Conservation (phyloP, 1,140 invertebrate species). For the Dinoponera quadriceps region DNA sequence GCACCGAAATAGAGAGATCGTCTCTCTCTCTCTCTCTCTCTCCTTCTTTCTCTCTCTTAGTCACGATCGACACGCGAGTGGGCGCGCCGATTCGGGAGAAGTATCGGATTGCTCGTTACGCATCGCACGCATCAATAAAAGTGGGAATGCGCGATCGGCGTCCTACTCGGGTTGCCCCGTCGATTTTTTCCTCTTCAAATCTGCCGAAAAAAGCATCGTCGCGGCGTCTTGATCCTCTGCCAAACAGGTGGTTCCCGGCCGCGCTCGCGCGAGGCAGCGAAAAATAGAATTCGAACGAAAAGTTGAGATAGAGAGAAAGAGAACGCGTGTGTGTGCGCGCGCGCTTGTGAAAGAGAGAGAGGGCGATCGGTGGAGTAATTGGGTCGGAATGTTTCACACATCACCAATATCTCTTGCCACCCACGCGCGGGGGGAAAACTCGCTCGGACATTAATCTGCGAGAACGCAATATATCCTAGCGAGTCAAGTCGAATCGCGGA, state of each 20-base stretch:
- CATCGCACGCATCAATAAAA: constrained; percentile 31
- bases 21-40: background rate
- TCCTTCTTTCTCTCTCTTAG: too few relatives aligned
- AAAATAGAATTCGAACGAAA: constrained; percentile 76
- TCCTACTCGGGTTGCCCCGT: background rate
- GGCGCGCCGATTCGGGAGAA: constrained; percentile 2
- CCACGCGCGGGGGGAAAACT: constrained; percentile 66
- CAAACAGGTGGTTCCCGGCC: constrained; percentile 83
- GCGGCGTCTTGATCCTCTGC: constrained; percentile 77
- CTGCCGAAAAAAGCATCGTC: constrained; percentile 35
- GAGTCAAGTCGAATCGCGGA: background rate
- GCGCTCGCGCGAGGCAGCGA: constrained; percentile 60
- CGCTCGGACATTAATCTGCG: constrained; percentile 53
- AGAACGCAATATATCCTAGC: background rate
- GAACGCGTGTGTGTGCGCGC: constrained; percentile 23
- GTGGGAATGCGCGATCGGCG: background rate
- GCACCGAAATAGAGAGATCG: constrained; percentile 20
- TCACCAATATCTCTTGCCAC: constrained; percentile 80
- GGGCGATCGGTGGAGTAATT: constrained; percentile 74
- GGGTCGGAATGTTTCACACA: constrained; percentile 84
- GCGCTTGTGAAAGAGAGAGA: constrained; percentile 48
- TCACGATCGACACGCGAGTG: background rate
- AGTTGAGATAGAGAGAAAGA: constrained; percentile 66
- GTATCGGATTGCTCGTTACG: constrained; percentile 40
- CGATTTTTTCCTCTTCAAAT: constrained; percentile 40